Conservation (phyloP, 2,888 invertebrate genomes). For the Leptopterna dolabrata region DNA sequence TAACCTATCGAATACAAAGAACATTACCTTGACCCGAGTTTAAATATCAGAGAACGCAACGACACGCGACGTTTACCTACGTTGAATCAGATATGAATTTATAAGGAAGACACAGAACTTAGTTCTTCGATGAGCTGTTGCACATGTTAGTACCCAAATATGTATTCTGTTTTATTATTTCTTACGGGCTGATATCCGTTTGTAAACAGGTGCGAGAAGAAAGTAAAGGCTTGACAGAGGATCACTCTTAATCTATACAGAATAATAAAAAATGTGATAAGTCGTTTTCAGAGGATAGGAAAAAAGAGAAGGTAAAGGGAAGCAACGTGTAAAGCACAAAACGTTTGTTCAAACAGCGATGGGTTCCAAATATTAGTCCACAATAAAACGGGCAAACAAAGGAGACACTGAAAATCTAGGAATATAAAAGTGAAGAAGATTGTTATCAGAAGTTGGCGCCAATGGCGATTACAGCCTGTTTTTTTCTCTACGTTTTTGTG, state of each 20-base stretch:
- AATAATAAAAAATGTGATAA: conserved; percentile 1
- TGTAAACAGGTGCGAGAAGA: background rate
- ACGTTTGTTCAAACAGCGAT: conserved; percentile 25
- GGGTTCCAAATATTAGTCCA: conserved; percentile 49
- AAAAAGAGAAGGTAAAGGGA: background rate
- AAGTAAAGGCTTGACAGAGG: background rate
- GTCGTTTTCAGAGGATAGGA: background rate
- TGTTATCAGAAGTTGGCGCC: conserved; percentile 51
- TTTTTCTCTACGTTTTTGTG: background rate
- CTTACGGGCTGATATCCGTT: background rate
- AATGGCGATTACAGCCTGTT: conserved; percentile 14
- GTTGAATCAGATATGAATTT: too few species aligned
- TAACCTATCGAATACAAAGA: too few species aligned
- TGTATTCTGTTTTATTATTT: background rate
- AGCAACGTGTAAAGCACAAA: conserved; percentile 29
- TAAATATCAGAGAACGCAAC: too few species aligned
- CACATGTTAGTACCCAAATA: background rate
- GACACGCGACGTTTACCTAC: too few species aligned
- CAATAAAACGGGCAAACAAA: conserved; percentile 46
- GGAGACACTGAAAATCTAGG: conserved; percentile 45
- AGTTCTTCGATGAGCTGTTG: background rate
- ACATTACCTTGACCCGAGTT: too few species aligned
- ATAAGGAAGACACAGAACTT: too few species aligned
- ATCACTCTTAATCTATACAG: background rate
- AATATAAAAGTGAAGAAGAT: conserved; percentile 41